These are phyloP conservation scores for Synchiropus splendidus DNA, from an alignment of 2,113 vertebrate species.

Conservation along the genomic window DNA sequence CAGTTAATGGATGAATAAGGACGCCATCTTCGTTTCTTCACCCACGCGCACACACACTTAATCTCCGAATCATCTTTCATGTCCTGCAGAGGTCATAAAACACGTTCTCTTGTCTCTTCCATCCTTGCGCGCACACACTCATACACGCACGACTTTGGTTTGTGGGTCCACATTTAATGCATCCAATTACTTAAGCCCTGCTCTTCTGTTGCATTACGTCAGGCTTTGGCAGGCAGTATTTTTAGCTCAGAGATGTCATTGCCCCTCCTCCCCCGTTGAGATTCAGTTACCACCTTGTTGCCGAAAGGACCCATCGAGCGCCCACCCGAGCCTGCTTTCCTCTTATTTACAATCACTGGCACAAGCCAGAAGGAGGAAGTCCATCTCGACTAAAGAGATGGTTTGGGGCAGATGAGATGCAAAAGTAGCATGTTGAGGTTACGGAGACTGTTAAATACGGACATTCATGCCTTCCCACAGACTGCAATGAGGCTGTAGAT, in stretches of 20 bases:
- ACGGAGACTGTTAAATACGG: too few species aligned
- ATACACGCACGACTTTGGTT: conserved; percentile 10
- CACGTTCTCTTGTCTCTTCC: conserved; percentile 35
- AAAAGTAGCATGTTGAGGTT: too few species aligned
- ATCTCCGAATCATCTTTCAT: conserved; percentile 41
- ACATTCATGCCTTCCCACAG: conserved; percentile 23
- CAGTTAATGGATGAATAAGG: conserved; percentile 39
- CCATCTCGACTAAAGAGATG: not conserved
- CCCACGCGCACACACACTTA: conserved; percentile 3
- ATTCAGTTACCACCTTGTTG: conserved; percentile 66
- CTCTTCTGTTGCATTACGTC: conserved; percentile 70
- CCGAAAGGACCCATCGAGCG: conserved; percentile 44
- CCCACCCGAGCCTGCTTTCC: conserved; percentile 6
- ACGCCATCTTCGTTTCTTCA: conserved; percentile 3
- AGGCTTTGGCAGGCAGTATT: conserved; percentile 64
- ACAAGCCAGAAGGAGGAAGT: not conserved
- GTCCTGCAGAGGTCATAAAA: conserved; percentile 54
- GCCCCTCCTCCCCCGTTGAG: conserved; percentile 38
- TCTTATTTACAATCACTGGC: conserved; percentile 18
- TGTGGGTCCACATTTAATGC: conserved; percentile 57
- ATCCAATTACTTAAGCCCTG: conserved; percentile 74
- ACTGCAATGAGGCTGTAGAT: conserved; percentile 20
- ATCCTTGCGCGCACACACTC: conserved; percentile 7
- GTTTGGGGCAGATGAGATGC: not conserved
- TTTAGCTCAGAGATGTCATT: conserved; percentile 61